Conservation (phyloP, 1,140 invertebrate species). For the Drosophila ohnishii region DNA sequence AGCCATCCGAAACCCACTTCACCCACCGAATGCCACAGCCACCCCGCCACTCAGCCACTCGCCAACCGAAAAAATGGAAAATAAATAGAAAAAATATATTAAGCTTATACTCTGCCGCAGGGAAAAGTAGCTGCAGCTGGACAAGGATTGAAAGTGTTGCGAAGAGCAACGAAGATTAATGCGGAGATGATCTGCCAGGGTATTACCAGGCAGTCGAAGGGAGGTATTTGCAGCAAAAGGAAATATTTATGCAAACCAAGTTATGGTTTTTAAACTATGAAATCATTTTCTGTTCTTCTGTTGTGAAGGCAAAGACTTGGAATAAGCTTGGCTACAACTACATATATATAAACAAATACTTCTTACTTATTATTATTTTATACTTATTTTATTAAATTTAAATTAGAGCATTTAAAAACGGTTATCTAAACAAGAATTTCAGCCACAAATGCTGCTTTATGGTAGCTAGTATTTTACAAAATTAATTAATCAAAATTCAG, state of each 20-base stretch:
- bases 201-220: not conserved
- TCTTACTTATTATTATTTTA: too few relatives aligned
- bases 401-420: conserved; percentile 1
- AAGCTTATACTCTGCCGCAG: conserved; percentile 41
- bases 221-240: not conserved
- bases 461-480: conserved; percentile 20
- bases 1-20: conserved; percentile 30
- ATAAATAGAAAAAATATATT: conserved; percentile 47
- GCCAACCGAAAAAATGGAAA: conserved; percentile 47
- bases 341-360: not conserved
- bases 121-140: conserved; percentile 35
- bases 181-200: conserved; percentile 5
- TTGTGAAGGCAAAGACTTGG: too few relatives aligned
- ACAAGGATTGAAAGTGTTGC: conserved; percentile 19
- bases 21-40: conserved; percentile 19
- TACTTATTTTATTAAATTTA: too few relatives aligned
- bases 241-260: not conserved
- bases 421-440: not conserved
- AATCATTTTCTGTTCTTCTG: not conserved
- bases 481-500: conserved; percentile 32
- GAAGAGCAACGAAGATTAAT: conserved; percentile 24
- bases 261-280: not conserved
- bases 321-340: not conserved
- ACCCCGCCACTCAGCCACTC: conserved; percentile 26
- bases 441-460: not conserved